Percentiles rank a stretch among this genome's conserved stretches.
phyloP scores from a whole-genome alignment of 1,140 invertebrate genomes.

The Homarus americanus region DNA sequence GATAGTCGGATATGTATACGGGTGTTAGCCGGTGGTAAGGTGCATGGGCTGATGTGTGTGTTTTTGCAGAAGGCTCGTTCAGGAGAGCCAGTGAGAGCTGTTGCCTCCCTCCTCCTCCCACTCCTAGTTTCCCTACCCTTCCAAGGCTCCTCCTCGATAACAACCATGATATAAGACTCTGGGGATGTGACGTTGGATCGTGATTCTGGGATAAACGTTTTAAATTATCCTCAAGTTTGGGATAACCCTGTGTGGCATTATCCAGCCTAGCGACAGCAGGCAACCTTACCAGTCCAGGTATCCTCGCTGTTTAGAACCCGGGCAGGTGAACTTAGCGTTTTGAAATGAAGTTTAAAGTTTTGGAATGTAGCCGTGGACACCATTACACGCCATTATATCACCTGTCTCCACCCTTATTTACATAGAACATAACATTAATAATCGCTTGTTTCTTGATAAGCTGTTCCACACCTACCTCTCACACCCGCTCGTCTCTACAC shows the following conservation, averaged over 20 bases:
- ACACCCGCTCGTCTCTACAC: background rate
- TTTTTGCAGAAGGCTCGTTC: slow-evolving; percentile 70
- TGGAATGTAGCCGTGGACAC: slow-evolving; percentile 56
- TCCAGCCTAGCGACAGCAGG: slow-evolving; percentile 13
- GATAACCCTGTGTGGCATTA: no score
- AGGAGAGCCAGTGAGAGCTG: slow-evolving; percentile 27
- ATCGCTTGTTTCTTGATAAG: slow-evolving; percentile 68
- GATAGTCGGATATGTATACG: slow-evolving; percentile 63
- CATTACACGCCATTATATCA: slow-evolving; percentile 72
- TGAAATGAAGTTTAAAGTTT: slow-evolving; percentile 57
- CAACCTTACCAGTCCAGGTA: slow-evolving; percentile 7
- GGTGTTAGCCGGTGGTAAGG: slow-evolving; percentile 69
- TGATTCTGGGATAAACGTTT: no score
- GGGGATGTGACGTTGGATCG: no score
- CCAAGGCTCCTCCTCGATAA: background rate
- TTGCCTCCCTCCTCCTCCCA: slow-evolving; percentile 1
- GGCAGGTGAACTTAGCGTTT: slow-evolving; percentile 33
- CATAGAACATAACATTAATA: slow-evolving; percentile 73
- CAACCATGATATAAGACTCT: no score
- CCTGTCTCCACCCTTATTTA: slow-evolving; percentile 72
- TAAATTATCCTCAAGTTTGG: no score
- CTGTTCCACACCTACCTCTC: slow-evolving; percentile 52
- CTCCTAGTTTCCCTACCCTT: background rate
- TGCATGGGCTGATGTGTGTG: slow-evolving; percentile 67
- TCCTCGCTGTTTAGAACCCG: slow-evolving; percentile 23